A percentile compares a stretch with the other conserved stretches of the same genome.
Evolutionary conservation across 92 coral and sea anemone genomes (phyloP).

Genomic region (Palythoa grandiflora): DNA sequence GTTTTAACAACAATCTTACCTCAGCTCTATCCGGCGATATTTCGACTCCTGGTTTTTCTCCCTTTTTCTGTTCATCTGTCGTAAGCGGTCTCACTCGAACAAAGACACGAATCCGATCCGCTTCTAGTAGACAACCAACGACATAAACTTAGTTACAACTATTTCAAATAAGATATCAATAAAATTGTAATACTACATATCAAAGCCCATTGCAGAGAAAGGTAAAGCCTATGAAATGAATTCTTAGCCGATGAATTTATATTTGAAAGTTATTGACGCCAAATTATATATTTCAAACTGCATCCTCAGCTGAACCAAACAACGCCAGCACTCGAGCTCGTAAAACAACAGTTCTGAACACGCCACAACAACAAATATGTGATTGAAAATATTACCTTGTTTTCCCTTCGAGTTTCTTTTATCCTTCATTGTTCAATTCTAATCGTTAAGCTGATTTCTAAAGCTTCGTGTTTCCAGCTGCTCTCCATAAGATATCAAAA

Average conservation of each 20-base stretch:
- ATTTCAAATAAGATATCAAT: constrained; percentile 1
- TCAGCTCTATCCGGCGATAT: constrained; percentile 73
- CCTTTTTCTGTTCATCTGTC: constrained; percentile 75
- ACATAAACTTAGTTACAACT: neutral
- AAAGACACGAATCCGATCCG: constrained; percentile 83
- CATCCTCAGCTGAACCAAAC: neutral
- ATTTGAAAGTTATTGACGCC: neutral
- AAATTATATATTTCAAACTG: neutral
- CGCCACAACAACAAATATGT: neutral
- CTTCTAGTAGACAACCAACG: constrained; percentile 56
- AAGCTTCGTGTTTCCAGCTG: neutral
- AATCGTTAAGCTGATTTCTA: neutral
- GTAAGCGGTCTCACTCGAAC: constrained; percentile 89
- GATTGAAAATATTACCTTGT: constrained; percentile 6
- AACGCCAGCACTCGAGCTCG: neutral
- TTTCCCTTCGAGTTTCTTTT: constrained; percentile 28
- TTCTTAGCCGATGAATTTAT: neutral
- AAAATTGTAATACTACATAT: constrained; percentile 5
- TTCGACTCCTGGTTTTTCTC: constrained; percentile 83
- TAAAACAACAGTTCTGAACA: neutral
- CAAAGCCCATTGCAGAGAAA: too few species aligned
- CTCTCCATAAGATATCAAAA: neutral
- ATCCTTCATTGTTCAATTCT: constrained; percentile 17
- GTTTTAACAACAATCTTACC: constrained; percentile 59
- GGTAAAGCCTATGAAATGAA: too few species aligned